Evolutionary conservation across 2,113 vertebrate genomes (phyloP).

Genomic region (Trochalopteron elliotii): DNA sequence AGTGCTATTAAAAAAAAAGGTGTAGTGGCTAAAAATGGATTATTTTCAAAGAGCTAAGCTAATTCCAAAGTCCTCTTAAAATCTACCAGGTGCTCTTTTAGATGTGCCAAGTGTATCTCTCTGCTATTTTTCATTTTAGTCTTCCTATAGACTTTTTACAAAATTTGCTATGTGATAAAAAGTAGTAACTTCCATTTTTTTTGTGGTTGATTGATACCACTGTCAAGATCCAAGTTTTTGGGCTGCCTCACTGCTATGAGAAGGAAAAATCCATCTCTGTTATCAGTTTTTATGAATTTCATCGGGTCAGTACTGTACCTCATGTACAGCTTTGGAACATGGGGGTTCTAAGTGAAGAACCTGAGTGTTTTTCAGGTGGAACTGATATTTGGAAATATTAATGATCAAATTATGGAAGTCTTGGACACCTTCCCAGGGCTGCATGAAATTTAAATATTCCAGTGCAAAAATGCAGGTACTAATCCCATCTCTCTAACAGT

Average conservation of each 20-base stretch:
- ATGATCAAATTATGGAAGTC: not conserved
- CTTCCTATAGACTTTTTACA: not conserved
- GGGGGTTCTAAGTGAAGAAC: not conserved
- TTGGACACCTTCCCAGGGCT: not conserved
- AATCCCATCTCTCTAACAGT: not conserved
- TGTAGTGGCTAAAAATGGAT: not conserved
- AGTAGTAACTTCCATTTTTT: not conserved
- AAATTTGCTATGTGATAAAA: not conserved
- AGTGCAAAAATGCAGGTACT: not conserved
- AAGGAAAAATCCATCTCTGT: not conserved
- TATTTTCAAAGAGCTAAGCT: not conserved
- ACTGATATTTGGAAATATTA: not conserved
- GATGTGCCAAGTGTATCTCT: not conserved
- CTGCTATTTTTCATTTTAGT: not conserved
- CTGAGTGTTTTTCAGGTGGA: not conserved
- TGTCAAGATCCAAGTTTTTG: not conserved
- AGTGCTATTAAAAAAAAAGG: not conserved
- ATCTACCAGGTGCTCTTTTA: not conserved
- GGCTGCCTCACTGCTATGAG: not conserved
- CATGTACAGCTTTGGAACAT: not conserved
- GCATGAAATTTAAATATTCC: not conserved
- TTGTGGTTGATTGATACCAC: not conserved
- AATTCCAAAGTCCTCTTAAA: not conserved
- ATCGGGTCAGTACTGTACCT: not conserved
- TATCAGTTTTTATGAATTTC: not conserved